A percentile compares a stretch with the other conserved stretches of the same genome.
phyloP scores from a whole-genome alignment of 2,113 vertebrate genomes.

The Neodontobutis hainanensis region DNA sequence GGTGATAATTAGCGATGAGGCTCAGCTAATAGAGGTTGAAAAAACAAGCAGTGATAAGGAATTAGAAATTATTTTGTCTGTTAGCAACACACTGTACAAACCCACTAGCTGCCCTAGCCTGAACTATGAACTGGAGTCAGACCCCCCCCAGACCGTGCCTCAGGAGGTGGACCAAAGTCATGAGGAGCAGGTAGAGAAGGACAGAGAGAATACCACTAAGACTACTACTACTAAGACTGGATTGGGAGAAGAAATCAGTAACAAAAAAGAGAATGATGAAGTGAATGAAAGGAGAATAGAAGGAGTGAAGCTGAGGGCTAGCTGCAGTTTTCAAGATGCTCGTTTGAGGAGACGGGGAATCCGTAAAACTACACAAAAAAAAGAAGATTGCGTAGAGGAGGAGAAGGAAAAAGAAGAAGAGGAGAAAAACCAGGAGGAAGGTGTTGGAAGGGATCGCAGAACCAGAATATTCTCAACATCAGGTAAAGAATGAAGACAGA shows the following conservation, averaged over 20 bases:
- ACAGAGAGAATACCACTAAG: background rate
- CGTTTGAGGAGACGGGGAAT: constrained; percentile 61
- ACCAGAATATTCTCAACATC: constrained; percentile 72
- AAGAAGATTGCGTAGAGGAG: constrained; percentile 34
- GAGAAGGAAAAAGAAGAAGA: constrained; percentile 57
- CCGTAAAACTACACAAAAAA: constrained; percentile 66
- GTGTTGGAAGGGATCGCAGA: constrained; percentile 74
- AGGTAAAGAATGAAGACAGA: constrained; percentile 67
- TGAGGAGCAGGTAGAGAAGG: constrained; percentile 31
- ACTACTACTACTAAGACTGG: background rate
- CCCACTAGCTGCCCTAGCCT: constrained; percentile 74
- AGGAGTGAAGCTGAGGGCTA: constrained; percentile 27
- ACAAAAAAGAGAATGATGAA: constrained; percentile 9
- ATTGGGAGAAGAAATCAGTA: background rate
- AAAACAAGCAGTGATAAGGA: constrained; percentile 36
- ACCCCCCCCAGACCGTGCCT: constrained; percentile 26
- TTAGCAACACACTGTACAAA: constrained; percentile 66
- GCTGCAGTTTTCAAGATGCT: constrained; percentile 66
- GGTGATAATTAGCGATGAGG: background rate
- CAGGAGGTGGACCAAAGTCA: constrained; percentile 31
- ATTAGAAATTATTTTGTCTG: constrained; percentile 48
- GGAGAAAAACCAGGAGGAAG: constrained; percentile 59
- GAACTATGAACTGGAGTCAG: constrained; percentile 34
- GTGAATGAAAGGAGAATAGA: background rate
- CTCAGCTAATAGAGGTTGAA: constrained; percentile 10